Conservation (phyloP, 2,888 invertebrate genomes). For the Rhagophthalmus giganteus region DNA sequence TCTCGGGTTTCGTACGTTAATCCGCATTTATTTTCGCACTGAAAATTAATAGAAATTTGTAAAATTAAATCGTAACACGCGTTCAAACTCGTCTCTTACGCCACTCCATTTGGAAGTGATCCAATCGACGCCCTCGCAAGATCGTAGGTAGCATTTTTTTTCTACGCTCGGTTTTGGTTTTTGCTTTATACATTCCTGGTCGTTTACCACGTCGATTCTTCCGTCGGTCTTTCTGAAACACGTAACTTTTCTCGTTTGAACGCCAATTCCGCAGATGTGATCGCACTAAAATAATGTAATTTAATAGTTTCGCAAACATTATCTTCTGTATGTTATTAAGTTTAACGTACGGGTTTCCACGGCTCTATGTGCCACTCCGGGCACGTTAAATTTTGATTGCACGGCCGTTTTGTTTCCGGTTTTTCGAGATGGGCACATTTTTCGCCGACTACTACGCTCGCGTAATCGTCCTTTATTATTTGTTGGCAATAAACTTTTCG, state of each 20-base stretch:
- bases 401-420: constrained; percentile 69
- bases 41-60: constrained; percentile 34
- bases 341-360: constrained; percentile 79
- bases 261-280: constrained; percentile 88
- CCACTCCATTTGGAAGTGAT: constrained; percentile 84
- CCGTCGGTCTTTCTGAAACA: constrained; percentile 72
- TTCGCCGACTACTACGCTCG: constrained; percentile 72
- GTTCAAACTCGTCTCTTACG: constrained; percentile 60
- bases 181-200: constrained; percentile 63
- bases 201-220: constrained; percentile 67
- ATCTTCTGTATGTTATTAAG: constrained; percentile 16
- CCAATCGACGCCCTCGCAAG: constrained; percentile 93
- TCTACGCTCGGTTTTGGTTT: constrained; percentile 73
- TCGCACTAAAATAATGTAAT: constrained; percentile 69
- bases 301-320: constrained; percentile 1
- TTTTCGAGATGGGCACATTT: constrained; percentile 72
- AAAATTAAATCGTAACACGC: constrained; percentile 1
- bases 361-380: constrained; percentile 86
- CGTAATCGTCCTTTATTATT: constrained; percentile 70
- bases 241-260: constrained; percentile 75
- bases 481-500: constrained; percentile 80
- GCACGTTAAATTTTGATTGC: constrained; percentile 77
- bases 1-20: constrained; percentile 72
- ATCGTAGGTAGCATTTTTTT: constrained; percentile 72
- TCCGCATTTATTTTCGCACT: constrained; percentile 81